A percentile compares a stretch with the other conserved stretches of the same genome.
These are phyloP conservation scores for Callipepla californica DNA, from an alignment of 2,113 vertebrate species.

Conservation along the genomic window DNA sequence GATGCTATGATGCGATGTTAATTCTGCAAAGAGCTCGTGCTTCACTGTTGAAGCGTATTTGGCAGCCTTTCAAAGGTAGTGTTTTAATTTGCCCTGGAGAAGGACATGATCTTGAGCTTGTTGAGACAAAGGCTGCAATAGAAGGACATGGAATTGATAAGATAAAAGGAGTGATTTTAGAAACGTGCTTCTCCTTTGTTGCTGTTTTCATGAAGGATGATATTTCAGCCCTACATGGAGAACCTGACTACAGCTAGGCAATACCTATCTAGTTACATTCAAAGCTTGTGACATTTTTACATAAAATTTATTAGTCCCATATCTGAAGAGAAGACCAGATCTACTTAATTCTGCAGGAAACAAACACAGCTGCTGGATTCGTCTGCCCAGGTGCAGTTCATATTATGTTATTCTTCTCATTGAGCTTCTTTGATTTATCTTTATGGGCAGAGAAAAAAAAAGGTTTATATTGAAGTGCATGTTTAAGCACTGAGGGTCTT, in stretches of 20 bases:
- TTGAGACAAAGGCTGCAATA: neutral
- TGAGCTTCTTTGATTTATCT: neutral
- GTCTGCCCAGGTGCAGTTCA: neutral
- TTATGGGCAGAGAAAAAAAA: neutral
- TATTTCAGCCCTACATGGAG: neutral
- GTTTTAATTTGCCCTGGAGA: neutral
- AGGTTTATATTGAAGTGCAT: neutral
- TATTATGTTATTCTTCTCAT: neutral
- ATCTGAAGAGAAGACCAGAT: neutral
- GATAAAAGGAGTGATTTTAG: neutral
- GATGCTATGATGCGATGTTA: neutral
- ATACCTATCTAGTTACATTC: neutral
- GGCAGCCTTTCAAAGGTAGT: neutral
- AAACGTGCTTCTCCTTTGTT: neutral
- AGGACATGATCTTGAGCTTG: neutral
- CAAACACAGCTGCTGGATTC: neutral
- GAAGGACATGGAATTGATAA: neutral
- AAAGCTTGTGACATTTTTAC: slow-evolving; percentile 6
- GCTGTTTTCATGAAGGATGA: neutral
- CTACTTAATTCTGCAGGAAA: neutral
- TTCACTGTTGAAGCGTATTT: neutral
- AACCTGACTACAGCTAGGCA: neutral
- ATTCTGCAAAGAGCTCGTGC: neutral
- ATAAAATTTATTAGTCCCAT: neutral
- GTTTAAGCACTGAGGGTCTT: neutral